Base-by-base conservation (phyloP, 2,888 invertebrate species). In the Kuschelorhynchus macadamiae region DNA sequence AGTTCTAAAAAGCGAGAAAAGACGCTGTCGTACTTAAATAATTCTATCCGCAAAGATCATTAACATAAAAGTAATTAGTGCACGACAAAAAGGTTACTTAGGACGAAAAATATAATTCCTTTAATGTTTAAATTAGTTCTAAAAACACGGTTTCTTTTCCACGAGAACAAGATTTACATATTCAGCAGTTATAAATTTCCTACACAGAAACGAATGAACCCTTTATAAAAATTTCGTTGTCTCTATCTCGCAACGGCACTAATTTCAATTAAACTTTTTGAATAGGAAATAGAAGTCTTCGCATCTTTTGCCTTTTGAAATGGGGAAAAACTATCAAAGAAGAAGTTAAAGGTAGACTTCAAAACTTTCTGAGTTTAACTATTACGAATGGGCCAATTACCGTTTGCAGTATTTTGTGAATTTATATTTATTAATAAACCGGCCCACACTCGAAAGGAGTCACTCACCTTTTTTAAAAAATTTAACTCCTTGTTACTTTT, bases 41-140 rank as follows among this genome's bases (percentile, higher is more conserved):
- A 39, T 20, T 52, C 39, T 39, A 52, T 52, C 30, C 21, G 42
- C 60, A 42, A 60, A 50, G 52, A 50, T 44, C 52, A 67, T 67
- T 67, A 61, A 39, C 67, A 67, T 67, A 67, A 67, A 67, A 67
- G 67, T 61, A 61, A 67, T 67, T 67, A 67, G 55, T 59, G 49
- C 41, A 21, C 50, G 61, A 33, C 67, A 52, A 16, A 44, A 42
- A 61, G 53, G 47, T 61, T 53, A 61, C 41, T 55, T 50, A 61
- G 47, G 49, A 46, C 39, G 44, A 30, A 59, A 39, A 66, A 66
- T 61, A 61, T 67, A 67, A 67, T 67, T 61, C 67, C 32, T 47
- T 67, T 67, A 67, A 55, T 61, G 67, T 67, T 67, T 52, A 60
- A 67, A 67, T 67, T 67, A 61, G 60, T 61, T 67, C 49, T 61